Evolutionary conservation across 2,888 invertebrate species (phyloP), one percentile per base, ranked within the genome.

Genomic region (Drosophila ochracea): DNA sequence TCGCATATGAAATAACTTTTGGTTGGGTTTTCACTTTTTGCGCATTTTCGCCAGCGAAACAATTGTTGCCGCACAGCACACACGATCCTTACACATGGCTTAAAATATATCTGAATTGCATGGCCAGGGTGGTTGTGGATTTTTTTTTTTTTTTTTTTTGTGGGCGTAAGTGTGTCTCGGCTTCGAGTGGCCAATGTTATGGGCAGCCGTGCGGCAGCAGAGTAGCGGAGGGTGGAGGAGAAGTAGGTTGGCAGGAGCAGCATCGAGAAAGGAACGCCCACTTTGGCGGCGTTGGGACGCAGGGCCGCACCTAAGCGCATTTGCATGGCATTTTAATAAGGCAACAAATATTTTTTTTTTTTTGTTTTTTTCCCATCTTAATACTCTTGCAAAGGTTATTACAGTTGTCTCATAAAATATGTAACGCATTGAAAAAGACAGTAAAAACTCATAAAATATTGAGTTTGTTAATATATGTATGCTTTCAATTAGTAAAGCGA

Each of bases 261-360:
- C n/a, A 7, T 2, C 3, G 21, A 13, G 52, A 39, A 43, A 54
- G 16, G 9, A 30, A 73, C 74, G 76, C 78, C 78, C 80, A 71
- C 76, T 69, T 69, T 74, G 62, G 39, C 43, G 37, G 62, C 43
- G 4, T 28, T 63, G 77, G 62, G 62, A 65, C 76, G 52, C 63
- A 50, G 77, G 79, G 85, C 57, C 58, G 43, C 73, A 73, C 87
- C 89, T 86, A 87, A 87, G 87, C 89, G 89, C 87, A 89, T 84
- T 84, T 84, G 90, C 84, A 84, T 84, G 82, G 84, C 89, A 84
- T 84, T 89, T 84, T 84, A 89, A 84, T 87, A 84, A 87, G 90
- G 80, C 79, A 71, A 78, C 65, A 78, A 64, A 70, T 50, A 21
- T 54, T 43, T 33, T 53, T 25, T 25, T 25, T 25, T 25, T 35